These are phyloP conservation scores for Mesaphorura yosii DNA, from an alignment of 1,140 invertebrate genomes.

Conservation along the genomic window DNA sequence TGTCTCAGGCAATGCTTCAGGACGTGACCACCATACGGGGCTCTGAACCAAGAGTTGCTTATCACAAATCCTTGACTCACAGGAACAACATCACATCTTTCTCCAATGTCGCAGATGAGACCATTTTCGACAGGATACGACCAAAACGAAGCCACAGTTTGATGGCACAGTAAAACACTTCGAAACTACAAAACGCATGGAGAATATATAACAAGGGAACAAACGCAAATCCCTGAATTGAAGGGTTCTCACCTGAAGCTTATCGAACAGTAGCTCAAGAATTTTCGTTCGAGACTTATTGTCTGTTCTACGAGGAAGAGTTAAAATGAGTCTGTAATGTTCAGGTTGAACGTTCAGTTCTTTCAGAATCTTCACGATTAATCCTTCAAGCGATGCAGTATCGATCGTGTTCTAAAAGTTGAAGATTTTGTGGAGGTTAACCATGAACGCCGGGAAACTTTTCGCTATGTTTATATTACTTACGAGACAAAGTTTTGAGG, in stretches of 20 bases:
- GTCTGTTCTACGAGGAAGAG: slow-evolving; percentile 40
- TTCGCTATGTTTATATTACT: no score
- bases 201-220: slow-evolving; percentile 2
- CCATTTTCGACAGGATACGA: slow-evolving; percentile 51
- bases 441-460: no score
- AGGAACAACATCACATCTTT: slow-evolving; percentile 42
- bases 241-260: slow-evolving; percentile 19
- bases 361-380: slow-evolving; percentile 41
- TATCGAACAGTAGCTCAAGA: slow-evolving; percentile 24
- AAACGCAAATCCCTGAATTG: not conserved
- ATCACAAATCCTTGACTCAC: slow-evolving; percentile 29
- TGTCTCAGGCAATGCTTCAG: slow-evolving; percentile 27
- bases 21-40: slow-evolving; percentile 23
- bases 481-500: slow-evolving; percentile 45
- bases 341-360: slow-evolving; percentile 39
- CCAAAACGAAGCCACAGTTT: slow-evolving; percentile 49
- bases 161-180: slow-evolving; percentile 44
- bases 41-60: slow-evolving; percentile 24
- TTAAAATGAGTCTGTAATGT: slow-evolving; percentile 38
- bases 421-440: no score
- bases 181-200: slow-evolving; percentile 28
- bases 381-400: slow-evolving; percentile 37
- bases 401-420: slow-evolving; percentile 38
- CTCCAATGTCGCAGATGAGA: slow-evolving; percentile 52
- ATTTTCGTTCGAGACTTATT: slow-evolving; percentile 24